Conservation (phyloP, 2,797 vertebrate genomes). For the Hemibagrus guttatus region DNA sequence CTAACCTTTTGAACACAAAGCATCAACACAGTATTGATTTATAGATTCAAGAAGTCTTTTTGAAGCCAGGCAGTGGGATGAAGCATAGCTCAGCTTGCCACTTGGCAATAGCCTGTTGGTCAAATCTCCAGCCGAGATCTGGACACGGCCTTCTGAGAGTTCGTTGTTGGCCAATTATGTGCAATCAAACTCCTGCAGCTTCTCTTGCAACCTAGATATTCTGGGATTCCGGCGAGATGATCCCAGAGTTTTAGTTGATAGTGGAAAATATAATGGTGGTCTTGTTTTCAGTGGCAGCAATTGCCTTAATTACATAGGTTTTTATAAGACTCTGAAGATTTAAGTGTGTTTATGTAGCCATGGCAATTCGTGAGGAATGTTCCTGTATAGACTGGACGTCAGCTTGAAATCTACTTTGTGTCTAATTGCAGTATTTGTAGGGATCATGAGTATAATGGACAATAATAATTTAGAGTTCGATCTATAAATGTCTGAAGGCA, state of each 20-base stretch:
- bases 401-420: neutral
- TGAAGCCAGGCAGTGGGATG: conserved; percentile 21
- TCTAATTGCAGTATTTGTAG: neutral
- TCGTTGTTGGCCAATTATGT: conserved; percentile 39
- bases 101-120: conserved; percentile 26
- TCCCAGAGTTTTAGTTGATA: neutral
- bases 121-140: conserved; percentile 30
- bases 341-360: neutral
- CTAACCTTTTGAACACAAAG: conserved; percentile 1
- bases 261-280: neutral
- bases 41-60: conserved; percentile 4
- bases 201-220: conserved; percentile 35
- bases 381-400: neutral
- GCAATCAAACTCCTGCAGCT: conserved; percentile 38
- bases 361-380: neutral
- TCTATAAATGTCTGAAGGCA: neutral
- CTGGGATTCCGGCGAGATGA: conserved; percentile 35
- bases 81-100: conserved; percentile 7
- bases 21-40: conserved; percentile 19
- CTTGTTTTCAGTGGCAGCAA: neutral
- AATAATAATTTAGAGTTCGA: neutral
- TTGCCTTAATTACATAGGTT: neutral
- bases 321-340: neutral
- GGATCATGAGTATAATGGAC: neutral
- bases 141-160: conserved; percentile 27